Evolutionary conservation across 1,140 invertebrate genomes (phyloP), one percentile per base, ranked within the genome.

Genomic region (Spodoptera frugiperda): DNA sequence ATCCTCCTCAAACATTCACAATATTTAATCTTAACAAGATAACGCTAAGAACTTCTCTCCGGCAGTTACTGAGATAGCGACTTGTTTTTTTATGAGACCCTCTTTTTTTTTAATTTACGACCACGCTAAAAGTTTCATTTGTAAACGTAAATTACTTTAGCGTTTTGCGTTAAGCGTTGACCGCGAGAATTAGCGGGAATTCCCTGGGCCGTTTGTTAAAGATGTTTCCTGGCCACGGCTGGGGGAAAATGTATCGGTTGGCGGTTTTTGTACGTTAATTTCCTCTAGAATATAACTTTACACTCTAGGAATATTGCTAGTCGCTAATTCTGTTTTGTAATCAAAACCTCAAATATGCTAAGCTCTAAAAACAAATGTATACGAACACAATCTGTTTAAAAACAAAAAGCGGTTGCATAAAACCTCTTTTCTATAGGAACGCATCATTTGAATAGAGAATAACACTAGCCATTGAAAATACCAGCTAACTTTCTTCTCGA

Each of bases 101-200:
- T 57, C 44, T 51, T 46, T 59, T 54, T 46, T 73, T 61, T 61
- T 59, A 61, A 73, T 73, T 73, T 59, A 73, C 71, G 71, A 73
- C 55, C 21, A 30, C 46, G 54, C 55, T 55, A 61, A 73, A 73
- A 73, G 71, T 73, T 73, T 73, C 71, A 73, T 73, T 73, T 73
- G 55, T 73, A 73, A 61, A 59, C 54, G 71, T 73, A 73, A 73
- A 73, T 73, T 73, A 59, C 54, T 59, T 73, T 57, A 59, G 71
- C 55, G 55, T 55, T 39, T 57, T 63, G 59, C 70, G 70, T 61
- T 73, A 61, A 73, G 71, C 54, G 71, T 46, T 73, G 71, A 73
- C 71, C 71, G 55, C 71, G 71, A n/a, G 71, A 61, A 73, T 73
- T 73, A 59, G 71, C 46, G 71, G 44, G 55, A 59, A 73, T 73